Evolutionary conservation across 2,888 invertebrate species (phyloP), one percentile per base, ranked within the genome.

Genomic region (Acronicta psi): DNA sequence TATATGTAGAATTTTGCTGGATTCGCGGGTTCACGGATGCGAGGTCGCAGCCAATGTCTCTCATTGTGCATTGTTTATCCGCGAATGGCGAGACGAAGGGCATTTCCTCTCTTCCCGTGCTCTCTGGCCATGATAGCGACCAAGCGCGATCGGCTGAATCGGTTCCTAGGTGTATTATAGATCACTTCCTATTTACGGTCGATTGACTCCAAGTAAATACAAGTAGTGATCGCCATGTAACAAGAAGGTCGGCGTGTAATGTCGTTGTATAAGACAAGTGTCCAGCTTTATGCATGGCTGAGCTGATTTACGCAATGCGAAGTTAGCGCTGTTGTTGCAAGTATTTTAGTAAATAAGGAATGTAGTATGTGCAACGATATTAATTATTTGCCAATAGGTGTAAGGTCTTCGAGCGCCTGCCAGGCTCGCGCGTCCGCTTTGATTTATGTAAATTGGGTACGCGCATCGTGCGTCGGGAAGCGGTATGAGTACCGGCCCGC

Each of bases 51-150:
- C 80, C 88, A 88, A 87, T 86, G 89, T 82, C 84, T 86, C 82
- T 81, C 85, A 92, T 92, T 92, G 91, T 92, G 86, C 87, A 91
- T 90, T 91, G 91, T 90, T 85, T 72, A 80, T 69, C 73, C 79
- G 75, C 81, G 81, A 82, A 82, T 78, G 85, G 83, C 84, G 84
- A 83, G 77, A 78, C 88, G 85, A 90, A 92, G 92, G 91, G 90
- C 90, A 89, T 84, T 89, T 91, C 89, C 91, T 90, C 91, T 89
- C 80, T 85, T 87, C 84, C 82, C 82, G 76, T 73, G 71, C 70
- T 72, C 77, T 64, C 79, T 83, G 89, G 71, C 91, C 91, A 79
- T 91, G 91, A 85, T 74, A 75, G 69, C 80, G 78, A 80, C 77
- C 79, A 80, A 73, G 72, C 68, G 68, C 80, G 77, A 82, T 84